phyloP scores from a whole-genome alignment of 2,113 vertebrate genomes.

The Corythaeola cristata region DNA sequence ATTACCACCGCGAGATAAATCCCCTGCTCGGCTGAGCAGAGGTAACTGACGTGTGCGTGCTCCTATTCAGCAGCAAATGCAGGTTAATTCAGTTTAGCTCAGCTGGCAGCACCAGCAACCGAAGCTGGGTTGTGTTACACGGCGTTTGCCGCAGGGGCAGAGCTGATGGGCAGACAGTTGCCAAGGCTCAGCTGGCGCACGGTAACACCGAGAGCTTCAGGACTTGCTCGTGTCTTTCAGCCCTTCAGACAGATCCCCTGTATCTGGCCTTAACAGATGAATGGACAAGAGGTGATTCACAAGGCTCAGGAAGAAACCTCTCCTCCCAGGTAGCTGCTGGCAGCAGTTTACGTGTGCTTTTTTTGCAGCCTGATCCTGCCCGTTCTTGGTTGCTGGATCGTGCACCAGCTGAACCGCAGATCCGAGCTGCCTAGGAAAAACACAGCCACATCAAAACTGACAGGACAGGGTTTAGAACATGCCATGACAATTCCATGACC shows the following conservation, averaged over 20 bases:
- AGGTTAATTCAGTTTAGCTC: neutral
- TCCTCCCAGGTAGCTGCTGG: neutral
- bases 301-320: neutral
- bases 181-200: constrained; percentile 12
- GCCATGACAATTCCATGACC: neutral
- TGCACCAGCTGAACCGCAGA: neutral
- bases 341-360: neutral
- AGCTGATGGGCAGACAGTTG: constrained; percentile 16
- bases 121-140: neutral
- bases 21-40: neutral
- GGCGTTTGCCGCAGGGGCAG: neutral
- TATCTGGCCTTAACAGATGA: neutral
- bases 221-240: neutral
- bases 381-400: neutral
- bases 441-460: neutral
- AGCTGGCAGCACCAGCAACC: neutral
- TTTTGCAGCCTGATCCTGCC: neutral
- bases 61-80: neutral
- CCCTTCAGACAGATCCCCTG: neutral
- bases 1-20: neutral
- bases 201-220: neutral
- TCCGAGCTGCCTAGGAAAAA: neutral
- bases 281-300: neutral
- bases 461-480: neutral
- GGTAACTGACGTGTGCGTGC: neutral